These are phyloP conservation scores for Congeria kusceri DNA, from an alignment of 2,888 invertebrate species.

Conservation along the genomic window DNA sequence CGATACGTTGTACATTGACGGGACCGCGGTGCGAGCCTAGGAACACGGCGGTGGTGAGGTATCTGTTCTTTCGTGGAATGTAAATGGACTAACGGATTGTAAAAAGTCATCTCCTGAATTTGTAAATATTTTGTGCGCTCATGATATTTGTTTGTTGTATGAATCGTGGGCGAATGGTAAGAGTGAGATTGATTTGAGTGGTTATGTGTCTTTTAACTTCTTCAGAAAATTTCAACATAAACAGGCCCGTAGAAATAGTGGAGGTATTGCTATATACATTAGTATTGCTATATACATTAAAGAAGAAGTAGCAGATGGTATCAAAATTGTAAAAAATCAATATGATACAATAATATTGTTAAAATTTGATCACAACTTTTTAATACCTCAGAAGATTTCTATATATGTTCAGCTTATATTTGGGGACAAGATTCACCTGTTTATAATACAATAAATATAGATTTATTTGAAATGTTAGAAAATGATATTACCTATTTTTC, in stretches of 20 bases:
- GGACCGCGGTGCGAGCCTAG: neutral
- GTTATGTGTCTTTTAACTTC: constrained; percentile 23
- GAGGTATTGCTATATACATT: no score
- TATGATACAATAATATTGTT: constrained; percentile 43
- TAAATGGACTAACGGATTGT: constrained; percentile 13
- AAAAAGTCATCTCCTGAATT: neutral
- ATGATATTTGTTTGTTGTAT: constrained; percentile 15
- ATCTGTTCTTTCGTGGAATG: constrained; percentile 9
- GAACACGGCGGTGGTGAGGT: constrained; percentile 4
- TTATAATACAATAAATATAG: constrained; percentile 15
- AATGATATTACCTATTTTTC: no score
- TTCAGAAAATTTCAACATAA: constrained; percentile 37
- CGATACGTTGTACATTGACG: constrained; percentile 3
- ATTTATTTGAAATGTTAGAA: constrained; percentile 32
- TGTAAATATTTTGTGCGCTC: neutral
- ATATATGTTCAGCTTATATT: constrained; percentile 38
- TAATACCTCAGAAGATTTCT: constrained; percentile 31
- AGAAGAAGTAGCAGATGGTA: constrained; percentile 18
- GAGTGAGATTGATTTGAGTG: constrained; percentile 2
- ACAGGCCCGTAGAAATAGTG: constrained; percentile 36
- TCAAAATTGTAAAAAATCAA: constrained; percentile 30
- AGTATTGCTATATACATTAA: constrained; percentile 27
- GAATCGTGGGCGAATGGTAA: constrained; percentile 10
- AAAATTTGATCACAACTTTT: constrained; percentile 35
- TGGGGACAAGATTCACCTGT: constrained; percentile 49